Evolutionary conservation across 2,888 invertebrate species (phyloP), one percentile per base, ranked within the genome.

Genomic region (Plagodis dolabraria): DNA sequence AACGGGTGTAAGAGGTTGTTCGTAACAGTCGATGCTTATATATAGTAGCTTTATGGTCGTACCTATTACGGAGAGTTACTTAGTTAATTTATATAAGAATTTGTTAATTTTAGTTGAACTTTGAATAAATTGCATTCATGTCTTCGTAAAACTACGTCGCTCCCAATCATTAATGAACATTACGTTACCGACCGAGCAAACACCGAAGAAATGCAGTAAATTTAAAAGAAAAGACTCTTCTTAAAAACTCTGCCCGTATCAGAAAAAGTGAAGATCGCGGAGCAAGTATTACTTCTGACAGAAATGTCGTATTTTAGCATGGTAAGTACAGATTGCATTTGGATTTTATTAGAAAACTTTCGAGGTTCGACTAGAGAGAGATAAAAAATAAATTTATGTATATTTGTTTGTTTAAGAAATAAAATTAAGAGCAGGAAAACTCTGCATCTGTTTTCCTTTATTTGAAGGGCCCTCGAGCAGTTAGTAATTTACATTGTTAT

Each of bases 291-390:
- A 68, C 65, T 62, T 62, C 63, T 74, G 70, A 73, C 68, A 68
- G 69, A 70, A 72, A 71, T 74, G 74, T 75, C 77, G 76, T 76
- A 76, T 76, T 77, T 78, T 69, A 69, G 70, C 68, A 70, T 69
- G 57, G 64, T 74, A 72, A 72, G 75, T 75, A 72, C 72, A 75
- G 69, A 76, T 74, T 71, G 73, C 77, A 78, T 82, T 77, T 74
- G 70, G 75, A 72, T 80, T 79, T 80, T 81, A 82, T 80, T 76
- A 72, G 70, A 70, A 72, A 80, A 81, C 68, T 81, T 79, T 72
- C 47, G 59, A 55, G 58, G 40, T 64, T 59, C 60, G 50, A 65
- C 58, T 60, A 47, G 58, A 63, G 46, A 63, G 46, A 66, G 60
- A 65, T 67, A 64, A 65, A 63, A 65, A 62, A 67, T 65, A 54